Evolutionary conservation across 2,797 vertebrate species (phyloP).

Genomic region (Trematomus bernacchii): DNA sequence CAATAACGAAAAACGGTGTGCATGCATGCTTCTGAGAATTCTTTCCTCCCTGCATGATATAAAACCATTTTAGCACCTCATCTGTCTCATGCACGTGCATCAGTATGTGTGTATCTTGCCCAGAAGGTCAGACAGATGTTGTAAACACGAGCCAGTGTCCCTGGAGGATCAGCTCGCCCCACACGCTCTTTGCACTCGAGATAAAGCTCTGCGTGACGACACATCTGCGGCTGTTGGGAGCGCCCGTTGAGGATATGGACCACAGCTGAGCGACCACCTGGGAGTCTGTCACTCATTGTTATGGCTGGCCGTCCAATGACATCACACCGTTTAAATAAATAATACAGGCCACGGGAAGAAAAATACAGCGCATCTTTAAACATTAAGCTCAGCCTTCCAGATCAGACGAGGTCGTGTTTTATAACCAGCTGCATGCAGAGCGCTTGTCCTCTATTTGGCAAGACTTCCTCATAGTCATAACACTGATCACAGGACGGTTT

Average conservation of each 20-base stretch:
- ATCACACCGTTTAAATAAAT: constrained; percentile 58
- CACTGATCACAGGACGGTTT: no score
- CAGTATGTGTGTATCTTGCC: constrained; percentile 13
- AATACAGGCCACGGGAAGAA: constrained; percentile 56
- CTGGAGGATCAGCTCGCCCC: constrained; percentile 12
- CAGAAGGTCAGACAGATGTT: constrained; percentile 59
- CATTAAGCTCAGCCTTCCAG: constrained; percentile 60
- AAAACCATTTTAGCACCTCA: constrained; percentile 2
- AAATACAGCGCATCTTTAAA: constrained; percentile 71
- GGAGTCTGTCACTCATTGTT: constrained; percentile 63
- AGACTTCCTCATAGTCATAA: no score
- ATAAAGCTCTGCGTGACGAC: constrained; percentile 48
- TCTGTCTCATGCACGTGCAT: constrained; percentile 16
- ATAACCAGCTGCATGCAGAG: no score
- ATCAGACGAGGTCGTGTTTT: no score
- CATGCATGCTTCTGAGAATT: background rate
- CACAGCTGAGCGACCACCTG: constrained; percentile 43
- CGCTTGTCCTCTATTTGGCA: no score
- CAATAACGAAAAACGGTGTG: background rate
- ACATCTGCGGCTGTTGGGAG: constrained; percentile 27
- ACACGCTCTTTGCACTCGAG: constrained; percentile 42
- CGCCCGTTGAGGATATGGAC: constrained; percentile 16
- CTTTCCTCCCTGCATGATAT: background rate
- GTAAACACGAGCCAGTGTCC: constrained; percentile 50
- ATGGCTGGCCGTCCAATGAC: constrained; percentile 49